These are phyloP conservation scores for Coturnix japonica DNA, from an alignment of 2,113 vertebrate species.

Conservation along the genomic window DNA sequence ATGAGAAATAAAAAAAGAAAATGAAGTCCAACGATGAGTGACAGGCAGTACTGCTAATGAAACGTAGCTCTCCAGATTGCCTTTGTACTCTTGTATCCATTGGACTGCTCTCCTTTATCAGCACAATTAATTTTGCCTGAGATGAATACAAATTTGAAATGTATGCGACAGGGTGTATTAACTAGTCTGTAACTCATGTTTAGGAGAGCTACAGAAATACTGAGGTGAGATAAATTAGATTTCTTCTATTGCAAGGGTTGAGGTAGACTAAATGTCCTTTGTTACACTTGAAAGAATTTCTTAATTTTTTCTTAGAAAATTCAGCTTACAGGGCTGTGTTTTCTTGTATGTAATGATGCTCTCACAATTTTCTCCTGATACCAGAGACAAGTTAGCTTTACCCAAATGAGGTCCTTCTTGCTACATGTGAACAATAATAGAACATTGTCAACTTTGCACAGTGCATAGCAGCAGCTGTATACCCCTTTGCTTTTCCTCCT, in stretches of 20 bases:
- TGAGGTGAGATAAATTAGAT: neutral
- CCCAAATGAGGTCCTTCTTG: neutral
- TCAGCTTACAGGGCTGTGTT: neutral
- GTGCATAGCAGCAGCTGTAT: neutral
- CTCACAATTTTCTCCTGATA: neutral
- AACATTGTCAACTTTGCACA: neutral
- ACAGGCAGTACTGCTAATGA: slow-evolving; percentile 2
- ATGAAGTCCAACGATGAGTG: neutral
- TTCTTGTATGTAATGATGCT: neutral
- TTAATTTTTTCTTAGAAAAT: neutral
- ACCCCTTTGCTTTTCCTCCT: neutral
- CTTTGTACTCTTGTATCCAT: neutral
- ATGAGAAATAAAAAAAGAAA: neutral
- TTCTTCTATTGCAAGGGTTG: neutral
- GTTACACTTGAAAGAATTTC: neutral
- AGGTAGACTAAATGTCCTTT: neutral
- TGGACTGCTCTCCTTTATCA: neutral
- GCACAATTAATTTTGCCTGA: neutral
- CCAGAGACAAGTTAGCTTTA: neutral
- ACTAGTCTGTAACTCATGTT: neutral
- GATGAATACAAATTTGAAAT: neutral
- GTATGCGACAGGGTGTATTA: neutral
- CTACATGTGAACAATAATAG: neutral
- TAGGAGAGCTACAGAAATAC: neutral
- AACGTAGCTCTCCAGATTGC: neutral